These are phyloP conservation scores for Anableps anableps DNA, from an alignment of 2,797 vertebrate species.

Conservation along the genomic window DNA sequence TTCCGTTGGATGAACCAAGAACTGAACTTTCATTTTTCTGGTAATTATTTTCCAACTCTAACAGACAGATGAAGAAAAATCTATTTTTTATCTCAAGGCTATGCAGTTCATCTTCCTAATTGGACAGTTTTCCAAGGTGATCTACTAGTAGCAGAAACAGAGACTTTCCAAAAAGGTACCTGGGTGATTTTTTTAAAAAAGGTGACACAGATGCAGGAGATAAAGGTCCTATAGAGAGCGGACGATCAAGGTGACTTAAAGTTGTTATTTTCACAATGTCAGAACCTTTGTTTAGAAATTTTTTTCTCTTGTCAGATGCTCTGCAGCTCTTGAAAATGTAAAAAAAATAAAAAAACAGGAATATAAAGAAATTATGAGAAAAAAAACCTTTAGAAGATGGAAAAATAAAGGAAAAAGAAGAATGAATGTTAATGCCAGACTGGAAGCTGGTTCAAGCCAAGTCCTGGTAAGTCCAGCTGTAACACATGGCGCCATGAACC, in stretches of 20 bases:
- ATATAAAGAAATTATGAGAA: not conserved
- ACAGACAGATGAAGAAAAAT: not conserved
- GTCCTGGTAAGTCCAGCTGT: slow-evolving; percentile 22
- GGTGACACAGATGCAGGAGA: not conserved
- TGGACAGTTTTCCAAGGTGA: slow-evolving; percentile 21
- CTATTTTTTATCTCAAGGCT: not conserved
- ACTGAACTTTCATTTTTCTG: not conserved
- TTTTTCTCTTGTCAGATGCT: not conserved
- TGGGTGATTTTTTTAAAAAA: not conserved
- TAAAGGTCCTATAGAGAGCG: not conserved
- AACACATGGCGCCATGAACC: slow-evolving; percentile 50
- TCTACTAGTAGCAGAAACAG: not conserved
- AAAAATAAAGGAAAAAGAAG: not conserved
- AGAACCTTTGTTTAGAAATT: slow-evolving; percentile 5
- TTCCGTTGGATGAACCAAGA: not conserved
- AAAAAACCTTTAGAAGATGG: not conserved
- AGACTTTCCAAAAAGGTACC: not conserved
- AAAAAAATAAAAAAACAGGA: not conserved
- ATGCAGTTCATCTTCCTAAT: not conserved
- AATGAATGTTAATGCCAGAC: not conserved
- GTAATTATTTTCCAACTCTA: not conserved
- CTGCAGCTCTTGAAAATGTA: no score
- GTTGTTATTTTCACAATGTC: not conserved
- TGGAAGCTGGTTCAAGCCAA: slow-evolving; percentile 1
- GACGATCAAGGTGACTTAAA: not conserved